phyloP scores from a whole-genome alignment of 2,797 vertebrate species.

The Typhlichthys eigenmanni region DNA sequence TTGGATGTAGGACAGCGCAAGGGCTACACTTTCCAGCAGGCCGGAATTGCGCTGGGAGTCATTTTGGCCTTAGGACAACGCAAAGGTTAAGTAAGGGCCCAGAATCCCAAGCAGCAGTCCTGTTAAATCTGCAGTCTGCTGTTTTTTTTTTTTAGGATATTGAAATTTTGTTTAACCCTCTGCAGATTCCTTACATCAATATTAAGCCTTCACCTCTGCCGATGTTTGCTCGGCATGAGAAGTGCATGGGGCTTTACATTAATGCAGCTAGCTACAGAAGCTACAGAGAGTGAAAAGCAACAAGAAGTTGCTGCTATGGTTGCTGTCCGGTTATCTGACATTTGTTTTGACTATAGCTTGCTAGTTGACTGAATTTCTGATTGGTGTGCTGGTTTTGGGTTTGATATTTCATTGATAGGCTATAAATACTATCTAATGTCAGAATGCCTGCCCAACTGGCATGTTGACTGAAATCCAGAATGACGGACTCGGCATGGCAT shows the following conservation, averaged over 20 bases:
- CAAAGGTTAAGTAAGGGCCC: constrained; percentile 2
- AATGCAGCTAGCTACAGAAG: no score
- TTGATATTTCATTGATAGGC: constrained; percentile 10
- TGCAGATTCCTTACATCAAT: no score
- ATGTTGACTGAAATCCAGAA: background rate
- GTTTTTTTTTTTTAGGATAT: no score
- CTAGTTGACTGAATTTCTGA: background rate
- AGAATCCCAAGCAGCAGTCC: constrained; percentile 15
- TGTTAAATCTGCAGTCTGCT: background rate
- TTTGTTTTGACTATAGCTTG: background rate
- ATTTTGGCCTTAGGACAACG: no score
- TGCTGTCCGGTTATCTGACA: background rate
- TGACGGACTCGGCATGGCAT: constrained; percentile 7
- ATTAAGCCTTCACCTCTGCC: no score
- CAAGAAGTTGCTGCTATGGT: background rate
- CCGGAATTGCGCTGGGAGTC: no score
- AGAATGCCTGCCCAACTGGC: constrained; percentile 15
- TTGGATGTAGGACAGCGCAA: no score
- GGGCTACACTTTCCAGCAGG: no score
- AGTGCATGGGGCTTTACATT: no score
- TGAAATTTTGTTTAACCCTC: no score
- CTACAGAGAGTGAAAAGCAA: no score
- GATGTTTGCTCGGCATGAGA: no score
- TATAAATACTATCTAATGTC: constrained; percentile 5
- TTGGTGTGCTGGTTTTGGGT: background rate